Percentiles rank a stretch among this genome's conserved stretches.
These are phyloP conservation scores for Ceramica pisi DNA, from an alignment of 2,888 invertebrate species.

Conservation along the genomic window DNA sequence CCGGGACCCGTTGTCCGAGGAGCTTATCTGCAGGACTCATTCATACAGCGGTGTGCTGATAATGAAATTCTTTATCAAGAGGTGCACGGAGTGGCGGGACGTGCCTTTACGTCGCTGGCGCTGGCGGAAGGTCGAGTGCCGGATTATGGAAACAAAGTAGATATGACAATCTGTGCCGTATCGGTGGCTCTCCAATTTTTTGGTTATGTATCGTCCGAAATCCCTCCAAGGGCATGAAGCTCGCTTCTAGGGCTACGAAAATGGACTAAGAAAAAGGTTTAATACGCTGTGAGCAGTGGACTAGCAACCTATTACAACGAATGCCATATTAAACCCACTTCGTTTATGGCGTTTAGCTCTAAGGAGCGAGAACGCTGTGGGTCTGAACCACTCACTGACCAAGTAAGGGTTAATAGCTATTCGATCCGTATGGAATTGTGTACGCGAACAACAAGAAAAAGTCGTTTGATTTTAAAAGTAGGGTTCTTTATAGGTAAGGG, in stretches of 20 bases:
- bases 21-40: slow-evolving; percentile 78
- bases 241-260: slow-evolving; percentile 36
- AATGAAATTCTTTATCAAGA: slow-evolving; percentile 87
- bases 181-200: slow-evolving; percentile 40
- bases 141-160: slow-evolving; percentile 65
- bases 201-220: slow-evolving; percentile 28
- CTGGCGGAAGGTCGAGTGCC: slow-evolving; percentile 68
- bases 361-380: slow-evolving; percentile 33
- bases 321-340: slow-evolving; percentile 55
- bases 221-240: slow-evolving; percentile 38
- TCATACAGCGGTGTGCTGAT: slow-evolving; percentile 79
- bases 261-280: slow-evolving; percentile 40
- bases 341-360: slow-evolving; percentile 46
- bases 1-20: slow-evolving; percentile 61
- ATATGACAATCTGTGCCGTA: slow-evolving; percentile 53
- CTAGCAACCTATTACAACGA: slow-evolving; percentile 50
- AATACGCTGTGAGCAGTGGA: slow-evolving; percentile 38
- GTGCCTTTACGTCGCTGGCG: slow-evolving; percentile 72
- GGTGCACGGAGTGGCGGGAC: slow-evolving; percentile 79
- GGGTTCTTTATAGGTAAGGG: slow-evolving; percentile 6
- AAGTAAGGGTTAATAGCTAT: slow-evolving; percentile 42
- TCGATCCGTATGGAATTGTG: slow-evolving; percentile 18
- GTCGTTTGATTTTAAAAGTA: slow-evolving; percentile 12
- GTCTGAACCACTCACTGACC: slow-evolving; percentile 41
- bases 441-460: slow-evolving; percentile 19